Evolutionary conservation across 1,140 invertebrate species (phyloP), one percentile per base, ranked within the genome.

Genomic region (Stratiolaelaps scimitus): DNA sequence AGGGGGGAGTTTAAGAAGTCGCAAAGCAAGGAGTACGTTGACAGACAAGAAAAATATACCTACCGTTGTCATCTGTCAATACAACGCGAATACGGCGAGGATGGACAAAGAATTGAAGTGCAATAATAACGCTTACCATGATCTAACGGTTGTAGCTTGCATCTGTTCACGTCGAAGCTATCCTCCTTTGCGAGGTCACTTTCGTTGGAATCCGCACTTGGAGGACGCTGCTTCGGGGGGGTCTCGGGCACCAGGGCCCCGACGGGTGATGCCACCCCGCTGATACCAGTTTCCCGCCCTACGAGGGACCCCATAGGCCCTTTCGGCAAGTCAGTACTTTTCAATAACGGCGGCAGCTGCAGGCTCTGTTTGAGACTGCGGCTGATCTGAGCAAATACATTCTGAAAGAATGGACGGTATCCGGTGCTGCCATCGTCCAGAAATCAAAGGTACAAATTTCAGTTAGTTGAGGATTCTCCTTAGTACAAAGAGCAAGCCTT

Each of bases 331-430:
- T 10, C 34, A 5, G 53, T 5, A 34, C 15, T 26, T 60, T 60
- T 60, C 26, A 60, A 34, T 26, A 60, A 34, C 4, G 53, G 34
- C 53, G 53, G 53, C 26, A 34, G 15, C 34, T 60, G 53, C 26
- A 60, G 53, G 23, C 53, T 60, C 53, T 29, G 23, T 26, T 60
- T 60, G 15, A 60, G 20, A 60, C 53, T 60, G 53, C 53, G 53
- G 10, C 26, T 60, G 17, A 60, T 60, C 53, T 60, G 53, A 60
- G 53, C 53, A 60, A 60, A 60, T 19, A 60, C 20, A 26, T 26
- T 60, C 34, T 60, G 53, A 60, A 60, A 60, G 53, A 60, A 60
- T 60, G 53, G 53, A 60, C 53, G 53, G 53, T 60, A 60, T 26
- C 53, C 53, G 53, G 53, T 23, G 34, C 53, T 60, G 53, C 34